Evolutionary conservation across 2,797 vertebrate genomes (phyloP).

Genomic region (Myripristis murdjan): DNA sequence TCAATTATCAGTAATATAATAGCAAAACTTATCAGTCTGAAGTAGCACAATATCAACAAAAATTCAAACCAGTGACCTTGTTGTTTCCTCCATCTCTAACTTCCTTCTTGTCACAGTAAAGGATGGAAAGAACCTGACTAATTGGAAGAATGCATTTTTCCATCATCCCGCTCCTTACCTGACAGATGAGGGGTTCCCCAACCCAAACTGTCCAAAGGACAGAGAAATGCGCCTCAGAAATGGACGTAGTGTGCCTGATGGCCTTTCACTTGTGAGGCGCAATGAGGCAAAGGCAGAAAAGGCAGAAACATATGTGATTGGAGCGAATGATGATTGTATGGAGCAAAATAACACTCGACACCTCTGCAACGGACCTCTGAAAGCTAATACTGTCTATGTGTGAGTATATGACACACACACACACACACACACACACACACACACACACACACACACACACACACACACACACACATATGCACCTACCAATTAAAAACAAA

Average conservation of each 20-base stretch:
- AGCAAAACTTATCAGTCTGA: slow-evolving; percentile 22
- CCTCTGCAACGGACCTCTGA: slow-evolving; percentile 95
- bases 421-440: background rate
- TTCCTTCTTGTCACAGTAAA: slow-evolving; percentile 79
- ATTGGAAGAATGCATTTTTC: slow-evolving; percentile 93
- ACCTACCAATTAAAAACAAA: background rate
- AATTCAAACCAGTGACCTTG: slow-evolving; percentile 37
- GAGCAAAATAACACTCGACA: slow-evolving; percentile 84
- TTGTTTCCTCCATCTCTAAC: slow-evolving; percentile 13
- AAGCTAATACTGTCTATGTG: slow-evolving; percentile 93
- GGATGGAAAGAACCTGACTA: slow-evolving; percentile 91
- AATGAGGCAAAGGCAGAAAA: slow-evolving; percentile 52
- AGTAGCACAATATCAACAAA: slow-evolving; percentile 29
- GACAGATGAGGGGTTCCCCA: slow-evolving; percentile 93
- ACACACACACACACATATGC: background rate
- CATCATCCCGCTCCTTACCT: slow-evolving; percentile 91
- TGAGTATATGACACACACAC: slow-evolving; percentile 80
- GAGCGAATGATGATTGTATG: slow-evolving; percentile 87
- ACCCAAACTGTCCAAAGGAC: slow-evolving; percentile 86
- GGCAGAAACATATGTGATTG: slow-evolving; percentile 90
- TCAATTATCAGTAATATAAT: too few relatives aligned
- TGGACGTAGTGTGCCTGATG: slow-evolving; percentile 19
- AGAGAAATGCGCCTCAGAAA: slow-evolving; percentile 62
- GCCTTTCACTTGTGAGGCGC: slow-evolving; percentile 6
- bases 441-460: background rate